Percentiles rank a stretch among this genome's conserved stretches.
Evolutionary conservation across 35 echinoderm and acorn worm genomes (phyloP).

Genomic region (Strongylocentrotus purpuratus): DNA sequence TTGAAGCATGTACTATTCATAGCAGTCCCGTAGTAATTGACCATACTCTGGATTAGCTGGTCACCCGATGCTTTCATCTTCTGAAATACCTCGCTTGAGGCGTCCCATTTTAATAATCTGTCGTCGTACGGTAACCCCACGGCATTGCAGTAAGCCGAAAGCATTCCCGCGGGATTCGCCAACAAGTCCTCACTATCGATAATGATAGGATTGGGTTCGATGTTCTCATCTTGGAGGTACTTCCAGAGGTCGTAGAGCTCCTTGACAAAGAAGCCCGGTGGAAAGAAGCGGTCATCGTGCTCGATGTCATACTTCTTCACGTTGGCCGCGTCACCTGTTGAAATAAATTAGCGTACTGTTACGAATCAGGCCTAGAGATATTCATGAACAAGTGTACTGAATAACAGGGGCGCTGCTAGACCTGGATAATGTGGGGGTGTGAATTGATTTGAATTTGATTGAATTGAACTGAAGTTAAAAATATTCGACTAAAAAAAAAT

Average conservation of each 20-base stretch:
- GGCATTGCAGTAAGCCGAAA: neutral
- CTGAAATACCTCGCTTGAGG: neutral
- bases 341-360: no score
- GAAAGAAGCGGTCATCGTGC: slow-evolving; percentile 33
- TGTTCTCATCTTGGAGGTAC: neutral
- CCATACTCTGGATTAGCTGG: neutral
- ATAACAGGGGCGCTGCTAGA: no score
- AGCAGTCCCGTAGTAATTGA: neutral
- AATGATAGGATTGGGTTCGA: slow-evolving; percentile 17
- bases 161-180: neutral
- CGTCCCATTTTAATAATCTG: neutral
- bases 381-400: no score
- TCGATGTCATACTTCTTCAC: slow-evolving; percentile 25
- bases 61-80: neutral
- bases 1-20: neutral
- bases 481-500: no score
- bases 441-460: no score
- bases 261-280: slow-evolving; percentile 5
- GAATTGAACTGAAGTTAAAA: no score
- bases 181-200: slow-evolving; percentile 14
- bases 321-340: neutral
- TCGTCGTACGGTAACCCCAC: slow-evolving; percentile 19
- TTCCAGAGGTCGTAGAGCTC: slow-evolving; percentile 41
- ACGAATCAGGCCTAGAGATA: no score
- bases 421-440: no score